Conservation (phyloP, 2,888 invertebrate species). For the Tetragnatha montana region DNA sequence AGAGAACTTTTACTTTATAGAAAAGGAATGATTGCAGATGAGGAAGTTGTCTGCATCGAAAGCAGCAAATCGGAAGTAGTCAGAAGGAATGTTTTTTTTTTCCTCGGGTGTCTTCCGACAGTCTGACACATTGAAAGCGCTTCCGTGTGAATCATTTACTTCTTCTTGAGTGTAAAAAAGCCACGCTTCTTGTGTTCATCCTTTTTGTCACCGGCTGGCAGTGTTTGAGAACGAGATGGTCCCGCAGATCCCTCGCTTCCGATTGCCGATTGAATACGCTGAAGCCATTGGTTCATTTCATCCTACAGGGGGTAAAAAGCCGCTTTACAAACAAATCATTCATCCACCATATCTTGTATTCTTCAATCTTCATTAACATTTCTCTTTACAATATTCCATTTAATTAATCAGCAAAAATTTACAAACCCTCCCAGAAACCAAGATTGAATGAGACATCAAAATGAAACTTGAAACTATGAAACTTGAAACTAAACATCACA, state of each 20-base stretch:
- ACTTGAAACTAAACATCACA: too few species aligned
- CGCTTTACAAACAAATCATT: slow-evolving; percentile 24
- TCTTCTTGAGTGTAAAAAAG: slow-evolving; percentile 99
- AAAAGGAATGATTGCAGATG: slow-evolving; percentile 69
- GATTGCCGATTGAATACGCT: slow-evolving; percentile 85
- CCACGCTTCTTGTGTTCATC: slow-evolving; percentile 95
- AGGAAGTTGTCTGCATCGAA: slow-evolving; percentile 65
- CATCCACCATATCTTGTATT: neutral
- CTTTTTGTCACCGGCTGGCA: slow-evolving; percentile 89
- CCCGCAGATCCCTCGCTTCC: slow-evolving; percentile 80
- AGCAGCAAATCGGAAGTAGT: slow-evolving; percentile 60
- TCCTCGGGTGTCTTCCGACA: slow-evolving; percentile 19
- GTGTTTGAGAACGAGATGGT: slow-evolving; percentile 90
- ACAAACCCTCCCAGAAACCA: too few species aligned
- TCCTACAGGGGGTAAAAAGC: slow-evolving; percentile 78
- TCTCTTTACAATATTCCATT: too few species aligned
- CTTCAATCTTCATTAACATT: too few species aligned
- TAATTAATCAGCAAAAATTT: too few species aligned
- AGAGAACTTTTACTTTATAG: slow-evolving; percentile 57
- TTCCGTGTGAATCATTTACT: slow-evolving; percentile 80
- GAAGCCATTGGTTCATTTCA: slow-evolving; percentile 96
- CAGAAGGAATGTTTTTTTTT: slow-evolving; percentile 40
- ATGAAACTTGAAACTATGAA: too few species aligned
- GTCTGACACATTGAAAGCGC: slow-evolving; percentile 32
- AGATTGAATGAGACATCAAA: too few species aligned